Base-by-base conservation (phyloP, 2,888 invertebrate species). In the Tigriopus californicus region DNA sequence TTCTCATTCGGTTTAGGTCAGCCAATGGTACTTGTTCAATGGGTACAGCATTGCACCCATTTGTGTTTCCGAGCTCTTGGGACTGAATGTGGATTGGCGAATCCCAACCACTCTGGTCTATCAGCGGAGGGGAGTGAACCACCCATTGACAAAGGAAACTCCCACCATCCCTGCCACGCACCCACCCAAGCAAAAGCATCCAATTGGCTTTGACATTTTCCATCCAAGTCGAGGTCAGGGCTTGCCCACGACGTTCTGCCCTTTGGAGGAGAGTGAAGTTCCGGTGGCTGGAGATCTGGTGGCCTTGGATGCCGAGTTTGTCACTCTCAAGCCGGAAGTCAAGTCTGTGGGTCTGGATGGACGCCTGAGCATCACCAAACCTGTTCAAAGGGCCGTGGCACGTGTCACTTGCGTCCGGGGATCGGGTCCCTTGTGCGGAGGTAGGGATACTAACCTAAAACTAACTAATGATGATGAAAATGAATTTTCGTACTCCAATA, bases 31-130 rank as follows among this genome's bases (percentile, higher is more conserved):
- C 68, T 77, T 94, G 66, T 89, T 92, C 69, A 94, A 94, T 69
- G 92, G 94, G 74, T 82, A 92, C 68, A 81, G 78, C 62, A 74
- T 76, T 63, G 70, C 72, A 20, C 72, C 81, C 0, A 84, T 88
- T 13, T 78, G 80, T 1, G 77, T 79, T 0, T 83, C 87, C 64
- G 94, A 94, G 71, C 89, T 87, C 8, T 81, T 85, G 20, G 86
- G 88, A 76, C 87, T 90, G 71, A 83, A 85, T 67, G 74, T 87
- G 61, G 89, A 91, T 70, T 95, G 94, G 94, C 94, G 94, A 73
- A 78, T 87, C 10, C 94, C 58, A 13, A 25, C 24, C 15, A 41
- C 48, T 64, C 41, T 66, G 75, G 52, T 52, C 15, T 52, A 22
- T 52, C 18, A 20, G 33, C 22, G 52, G 10, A 20, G 49, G 20